phyloP scores from a whole-genome alignment of 1,140 invertebrate genomes.

The Cepaea nemoralis region DNA sequence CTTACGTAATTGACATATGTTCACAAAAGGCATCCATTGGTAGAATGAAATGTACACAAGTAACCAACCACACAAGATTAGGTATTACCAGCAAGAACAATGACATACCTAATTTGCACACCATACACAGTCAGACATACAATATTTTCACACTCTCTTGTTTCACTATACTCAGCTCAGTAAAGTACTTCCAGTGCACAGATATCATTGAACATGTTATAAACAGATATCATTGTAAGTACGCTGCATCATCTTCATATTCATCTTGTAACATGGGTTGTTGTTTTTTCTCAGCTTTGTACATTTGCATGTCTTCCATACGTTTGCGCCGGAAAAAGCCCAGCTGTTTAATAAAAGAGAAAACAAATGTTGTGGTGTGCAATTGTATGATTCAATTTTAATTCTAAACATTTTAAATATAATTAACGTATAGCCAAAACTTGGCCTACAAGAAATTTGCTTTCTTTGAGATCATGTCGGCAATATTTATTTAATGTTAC shows the following conservation, averaged over 20 bases:
- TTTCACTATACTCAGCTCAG: background rate
- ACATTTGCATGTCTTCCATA: conserved; percentile 72
- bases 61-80: no score
- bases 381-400: background rate
- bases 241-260: conserved; percentile 35
- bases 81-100: background rate
- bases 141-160: background rate
- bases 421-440: background rate
- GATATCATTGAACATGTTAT: background rate
- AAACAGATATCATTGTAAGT: background rate
- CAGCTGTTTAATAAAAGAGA: conserved; percentile 76
- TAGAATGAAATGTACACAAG: background rate
- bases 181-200: background rate
- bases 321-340: conserved; percentile 94
- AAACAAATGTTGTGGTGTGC: no score
- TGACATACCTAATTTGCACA: background rate
- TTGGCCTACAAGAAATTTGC: no score
- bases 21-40: background rate
- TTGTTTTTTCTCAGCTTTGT: conserved; percentile 50
- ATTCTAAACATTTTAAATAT: background rate
- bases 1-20: background rate
- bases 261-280: conserved; percentile 44
- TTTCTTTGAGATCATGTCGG: no score
- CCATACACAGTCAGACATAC: no score
- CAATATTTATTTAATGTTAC: no score